Base-by-base conservation (phyloP, 2,888 invertebrate species). In the Tinea trinotella region DNA sequence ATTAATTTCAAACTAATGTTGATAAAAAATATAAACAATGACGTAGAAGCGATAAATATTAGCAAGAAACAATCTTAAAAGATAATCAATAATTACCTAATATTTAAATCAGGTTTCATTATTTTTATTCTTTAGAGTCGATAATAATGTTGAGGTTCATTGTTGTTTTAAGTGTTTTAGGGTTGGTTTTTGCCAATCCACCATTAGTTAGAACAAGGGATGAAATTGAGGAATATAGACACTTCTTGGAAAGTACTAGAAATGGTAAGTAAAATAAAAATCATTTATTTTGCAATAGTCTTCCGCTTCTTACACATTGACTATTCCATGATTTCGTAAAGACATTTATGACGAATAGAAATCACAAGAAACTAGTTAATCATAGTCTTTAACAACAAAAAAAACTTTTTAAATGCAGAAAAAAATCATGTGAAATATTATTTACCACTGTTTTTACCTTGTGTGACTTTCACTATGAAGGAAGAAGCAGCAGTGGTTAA, bases 201-300 rank as follows among this genome's bases (percentile, higher is more conserved):
- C 64, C 74, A 0, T 56, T 78, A 1, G 64, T 66, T 17, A 69
- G 76, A 59, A 67, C 61, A 3, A 66, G 72, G 57, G 69, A 75
- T 30, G 71, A 83, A 57, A 74, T 82, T 7, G 66, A 81, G 58
- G 68, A 67, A 0, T 84, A 80, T 59, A 72, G 69, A 54, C 62
- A 66, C 22, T 81, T 69, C 62, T 62, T 84, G 63, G 78, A 82
- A 53, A 70, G 62, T 59, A 70, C 77, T 0, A 68, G 68, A 58
- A 66, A 60, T 22, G 66, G 82, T 81, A 59, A 68, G 73, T 62
- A 52, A n/a, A n/a, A n/a, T n/a, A n/a, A n/a, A n/a, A n/a, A n/a
- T n/a, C n/a, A n/a, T n/a, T n/a, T n/a, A n/a, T n/a, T n/a, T n/a
- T n/a, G n/a, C n/a, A n/a, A n/a, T n/a, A n/a, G n/a, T n/a, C n/a